Percentiles rank a stretch among this genome's conserved stretches.
These are phyloP conservation scores for Stichodactyla helianthus DNA, from an alignment of 64 coral and sea anemone species.

Conservation along the genomic window DNA sequence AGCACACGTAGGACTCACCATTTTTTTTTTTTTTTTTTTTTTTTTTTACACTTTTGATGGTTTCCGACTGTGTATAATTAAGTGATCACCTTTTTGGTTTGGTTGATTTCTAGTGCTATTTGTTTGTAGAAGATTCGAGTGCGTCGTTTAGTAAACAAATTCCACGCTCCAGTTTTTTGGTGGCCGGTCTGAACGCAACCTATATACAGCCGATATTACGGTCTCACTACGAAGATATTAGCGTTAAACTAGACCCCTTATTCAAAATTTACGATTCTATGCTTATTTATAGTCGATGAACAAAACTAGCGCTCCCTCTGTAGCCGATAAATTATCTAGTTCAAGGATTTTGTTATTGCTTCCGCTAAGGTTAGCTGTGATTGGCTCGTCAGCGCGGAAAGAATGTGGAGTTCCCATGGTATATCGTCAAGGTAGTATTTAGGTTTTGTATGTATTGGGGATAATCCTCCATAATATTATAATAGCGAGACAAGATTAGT, in stretches of 20 bases:
- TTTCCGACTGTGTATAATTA: background rate
- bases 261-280: background rate
- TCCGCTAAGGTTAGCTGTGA: background rate
- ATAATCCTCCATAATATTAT: background rate
- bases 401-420: background rate
- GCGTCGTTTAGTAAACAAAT: background rate
- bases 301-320: background rate
- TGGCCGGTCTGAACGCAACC: background rate
- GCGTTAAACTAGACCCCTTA: background rate
- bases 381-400: background rate
- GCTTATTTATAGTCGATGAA: slow-evolving; percentile 9
- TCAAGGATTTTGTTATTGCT: background rate
- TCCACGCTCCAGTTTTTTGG: background rate
- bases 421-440: background rate
- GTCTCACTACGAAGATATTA: background rate
- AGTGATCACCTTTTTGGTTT: background rate
- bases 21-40: slow-evolving; percentile 9
- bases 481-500: slow-evolving; percentile 4
- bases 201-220: background rate
- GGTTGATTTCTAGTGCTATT: background rate
- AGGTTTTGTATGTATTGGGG: background rate
- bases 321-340: background rate
- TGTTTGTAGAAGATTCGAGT: background rate
- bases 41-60: background rate
- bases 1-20: background rate